phyloP scores from a whole-genome alignment of 1,140 invertebrate species.

The Pogonomyrmex californicus region DNA sequence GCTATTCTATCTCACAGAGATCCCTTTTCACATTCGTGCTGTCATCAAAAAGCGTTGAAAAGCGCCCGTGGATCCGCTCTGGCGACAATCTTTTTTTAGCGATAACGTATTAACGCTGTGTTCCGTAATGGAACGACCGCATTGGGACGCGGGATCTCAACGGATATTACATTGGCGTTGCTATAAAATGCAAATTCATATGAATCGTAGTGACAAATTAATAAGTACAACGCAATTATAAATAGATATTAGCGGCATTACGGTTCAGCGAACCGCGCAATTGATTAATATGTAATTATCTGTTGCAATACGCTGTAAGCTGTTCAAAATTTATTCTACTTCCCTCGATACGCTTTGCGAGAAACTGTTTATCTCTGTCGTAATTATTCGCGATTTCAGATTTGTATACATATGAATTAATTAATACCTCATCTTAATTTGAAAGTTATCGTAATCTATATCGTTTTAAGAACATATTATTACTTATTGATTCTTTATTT shows the following conservation, averaged over 20 bases:
- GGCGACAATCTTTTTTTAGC: background rate
- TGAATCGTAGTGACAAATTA: slow-evolving; percentile 53
- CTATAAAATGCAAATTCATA: slow-evolving; percentile 43
- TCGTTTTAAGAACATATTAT: background rate
- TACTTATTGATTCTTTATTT: background rate
- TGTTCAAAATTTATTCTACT: slow-evolving; percentile 28
- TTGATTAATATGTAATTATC: slow-evolving; percentile 52
- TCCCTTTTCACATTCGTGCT: background rate
- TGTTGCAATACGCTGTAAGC: slow-evolving; percentile 35
- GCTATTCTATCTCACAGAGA: background rate
- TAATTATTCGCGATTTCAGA: slow-evolving; percentile 19
- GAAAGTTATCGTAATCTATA: background rate
- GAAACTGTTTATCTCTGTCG: background rate
- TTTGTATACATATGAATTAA: background rate
- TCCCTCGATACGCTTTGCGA: background rate
- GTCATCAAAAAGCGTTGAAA: background rate
- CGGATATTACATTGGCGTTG: background rate
- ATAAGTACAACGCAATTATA: slow-evolving; percentile 52
- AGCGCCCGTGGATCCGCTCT: background rate
- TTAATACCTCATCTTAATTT: background rate
- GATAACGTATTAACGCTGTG: background rate
- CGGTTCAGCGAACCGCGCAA: slow-evolving; percentile 19
- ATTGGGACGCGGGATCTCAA: background rate
- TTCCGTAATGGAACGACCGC: background rate
- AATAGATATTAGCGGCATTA: slow-evolving; percentile 4